Conservation (phyloP, 2,797 vertebrate species). For the Coregonus suidteri region DNA sequence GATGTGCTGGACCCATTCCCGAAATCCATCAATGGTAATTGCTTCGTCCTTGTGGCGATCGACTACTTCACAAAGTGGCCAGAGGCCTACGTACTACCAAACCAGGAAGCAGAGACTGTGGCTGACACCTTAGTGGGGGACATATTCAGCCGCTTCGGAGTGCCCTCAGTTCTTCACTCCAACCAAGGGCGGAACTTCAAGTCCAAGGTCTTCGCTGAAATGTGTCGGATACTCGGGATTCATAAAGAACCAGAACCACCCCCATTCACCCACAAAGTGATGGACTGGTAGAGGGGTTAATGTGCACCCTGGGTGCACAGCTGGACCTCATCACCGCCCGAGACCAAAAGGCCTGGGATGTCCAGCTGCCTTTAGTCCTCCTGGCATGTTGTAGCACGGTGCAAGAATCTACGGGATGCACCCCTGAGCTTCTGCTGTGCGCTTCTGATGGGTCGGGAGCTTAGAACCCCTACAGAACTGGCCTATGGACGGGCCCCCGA, state of each 20-base stretch:
- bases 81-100: not conserved
- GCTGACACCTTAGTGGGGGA: not conserved
- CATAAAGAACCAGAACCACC: not conserved
- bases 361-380: not conserved
- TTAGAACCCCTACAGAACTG: not conserved
- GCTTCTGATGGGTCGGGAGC: too few species aligned
- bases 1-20: constrained; percentile 16
- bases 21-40: not conserved
- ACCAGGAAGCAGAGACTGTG: not conserved
- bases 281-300: not conserved
- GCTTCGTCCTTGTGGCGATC: not conserved
- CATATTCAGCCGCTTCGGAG: not conserved
- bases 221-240: not conserved
- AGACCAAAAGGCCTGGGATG: constrained; percentile 10
- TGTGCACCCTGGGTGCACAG: not conserved
- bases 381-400: not conserved
- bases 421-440: too few species aligned
- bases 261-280: constrained; percentile 8
- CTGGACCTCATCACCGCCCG: not conserved
- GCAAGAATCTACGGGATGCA: not conserved
- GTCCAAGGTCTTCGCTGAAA: not conserved
- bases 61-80: constrained; percentile 24
- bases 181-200: constrained; percentile 12
- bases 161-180: not conserved
- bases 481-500: not conserved